Evolutionary conservation across 2,797 vertebrate species (phyloP).

Genomic region (Sarcophilus harrisii): DNA sequence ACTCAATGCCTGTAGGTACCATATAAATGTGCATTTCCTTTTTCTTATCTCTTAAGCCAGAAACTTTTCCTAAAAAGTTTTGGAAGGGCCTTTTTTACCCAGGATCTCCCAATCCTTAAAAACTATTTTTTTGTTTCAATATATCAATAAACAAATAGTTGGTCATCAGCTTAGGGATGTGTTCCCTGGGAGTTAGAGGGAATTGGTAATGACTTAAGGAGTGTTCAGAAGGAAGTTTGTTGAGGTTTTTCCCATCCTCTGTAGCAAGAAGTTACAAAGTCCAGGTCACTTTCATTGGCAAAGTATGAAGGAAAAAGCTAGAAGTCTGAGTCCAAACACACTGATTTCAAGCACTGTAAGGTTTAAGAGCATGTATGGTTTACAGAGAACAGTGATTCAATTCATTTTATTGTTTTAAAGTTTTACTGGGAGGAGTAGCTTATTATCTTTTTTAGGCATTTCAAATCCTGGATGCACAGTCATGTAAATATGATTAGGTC

Average conservation of each 20-base stretch:
- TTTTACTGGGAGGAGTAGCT: not conserved
- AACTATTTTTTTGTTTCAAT: not conserved
- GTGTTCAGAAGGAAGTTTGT: not conserved
- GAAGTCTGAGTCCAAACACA: not conserved
- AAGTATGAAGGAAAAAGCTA: slow-evolving; percentile 13
- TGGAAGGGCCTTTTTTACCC: not conserved
- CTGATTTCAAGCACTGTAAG: not conserved
- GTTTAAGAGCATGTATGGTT: not conserved
- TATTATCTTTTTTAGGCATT: not conserved
- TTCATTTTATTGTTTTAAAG: not conserved
- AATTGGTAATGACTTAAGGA: not conserved
- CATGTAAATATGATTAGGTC: slow-evolving; percentile 2
- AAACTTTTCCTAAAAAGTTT: not conserved
- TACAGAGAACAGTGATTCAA: not conserved
- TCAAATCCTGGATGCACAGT: slow-evolving; percentile 28
- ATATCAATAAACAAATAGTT: not conserved
- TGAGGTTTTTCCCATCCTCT: not conserved
- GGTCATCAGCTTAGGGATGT: not conserved
- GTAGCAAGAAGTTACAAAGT: slow-evolving; percentile 1
- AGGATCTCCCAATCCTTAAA: not conserved
- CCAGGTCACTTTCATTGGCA: slow-evolving; percentile 14
- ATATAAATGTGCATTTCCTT: not conserved
- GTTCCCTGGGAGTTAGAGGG: not conserved
- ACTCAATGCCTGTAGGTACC: not conserved
- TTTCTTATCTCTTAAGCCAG: not conserved